These are phyloP conservation scores for Mechanitis messenoides DNA, from an alignment of 2,888 invertebrate genomes.

Conservation along the genomic window DNA sequence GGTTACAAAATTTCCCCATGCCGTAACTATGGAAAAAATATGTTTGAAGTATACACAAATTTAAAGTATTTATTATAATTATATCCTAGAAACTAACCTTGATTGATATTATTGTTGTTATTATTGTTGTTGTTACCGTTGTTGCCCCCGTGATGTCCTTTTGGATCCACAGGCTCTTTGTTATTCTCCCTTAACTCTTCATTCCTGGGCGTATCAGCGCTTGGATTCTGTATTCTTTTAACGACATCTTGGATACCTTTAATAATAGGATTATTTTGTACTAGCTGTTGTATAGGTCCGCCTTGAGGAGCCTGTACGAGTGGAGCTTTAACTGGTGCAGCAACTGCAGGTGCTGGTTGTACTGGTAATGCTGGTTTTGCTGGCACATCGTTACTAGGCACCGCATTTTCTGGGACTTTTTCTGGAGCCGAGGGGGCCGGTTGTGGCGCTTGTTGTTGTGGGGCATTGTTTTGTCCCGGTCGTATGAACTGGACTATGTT, in stretches of 20 bases:
- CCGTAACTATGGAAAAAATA: constrained; percentile 47
- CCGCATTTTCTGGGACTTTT: constrained; percentile 3
- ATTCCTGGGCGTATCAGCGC: constrained; percentile 44
- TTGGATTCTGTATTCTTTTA: constrained; percentile 44
- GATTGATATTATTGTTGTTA: constrained; percentile 8
- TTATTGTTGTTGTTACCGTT: constrained; percentile 23
- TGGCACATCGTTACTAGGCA: constrained; percentile 10
- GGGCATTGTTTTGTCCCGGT: constrained; percentile 13
- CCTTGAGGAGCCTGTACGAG: constrained; percentile 15
- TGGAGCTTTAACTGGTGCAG: constrained; percentile 15
- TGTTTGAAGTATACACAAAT: constrained; percentile 11
- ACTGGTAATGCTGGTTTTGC: constrained; percentile 9
- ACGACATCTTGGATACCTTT: constrained; percentile 45
- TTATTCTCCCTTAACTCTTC: constrained; percentile 32
- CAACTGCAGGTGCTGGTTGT: constrained; percentile 6
- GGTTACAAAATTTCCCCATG: constrained; percentile 59
- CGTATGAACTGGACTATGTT: constrained; percentile 31
- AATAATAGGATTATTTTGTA: constrained; percentile 46
- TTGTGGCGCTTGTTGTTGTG: constrained; percentile 11
- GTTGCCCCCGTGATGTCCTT: constrained; percentile 28
- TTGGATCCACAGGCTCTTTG: constrained; percentile 30
- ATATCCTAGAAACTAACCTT: constrained; percentile 15
- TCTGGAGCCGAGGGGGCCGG: not conserved
- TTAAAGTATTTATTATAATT: constrained; percentile 5
- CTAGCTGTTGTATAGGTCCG: constrained; percentile 45